Base-by-base conservation (phyloP, 2,888 invertebrate species). In the Drepanosiphum platanoidis region DNA sequence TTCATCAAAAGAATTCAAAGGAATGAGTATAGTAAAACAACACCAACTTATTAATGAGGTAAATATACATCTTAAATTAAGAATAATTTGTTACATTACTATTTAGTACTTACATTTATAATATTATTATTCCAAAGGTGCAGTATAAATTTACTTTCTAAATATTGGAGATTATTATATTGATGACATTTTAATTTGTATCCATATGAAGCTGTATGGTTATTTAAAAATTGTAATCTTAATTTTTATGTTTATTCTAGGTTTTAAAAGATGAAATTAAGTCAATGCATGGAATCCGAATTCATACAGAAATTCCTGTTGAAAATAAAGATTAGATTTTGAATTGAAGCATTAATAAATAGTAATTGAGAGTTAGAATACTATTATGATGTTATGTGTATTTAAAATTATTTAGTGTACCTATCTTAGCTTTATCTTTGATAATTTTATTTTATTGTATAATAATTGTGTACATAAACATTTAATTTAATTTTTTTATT, bases 211-310 rank as follows among this genome's bases (percentile, higher is more conserved):
- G 46, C 13, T 46, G 46, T 11, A 39, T 4, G 4, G 39, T 39
- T 58, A 7, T 58, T 58, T 58, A 58, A 58, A 22, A 15, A 58
- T 58, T 58, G 8, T 15, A 36, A 36, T 46, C 11, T 64, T 78
- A 78, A 66, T 77, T 61, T 27, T 78, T 39, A n/a, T 84, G 84
- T 86, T 86, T 80, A 86, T 89, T 89, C 75, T 88, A 92, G 91
- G 92, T 92, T 8, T 91, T 96, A 66, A 94, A 94, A 89, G 92
- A 92, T 88, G 94, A 96, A 90, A 95, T 96, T 87, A 94, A 94
- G 88, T 92, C 93, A 88, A 95, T 96, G 94, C 96, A 96, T 89
- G 96, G 96, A 13, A 91, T 96, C 81, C 92, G 95, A 87, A 95
- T 96, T 88, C 92, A 93, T 87, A 96, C 96, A 0, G 91, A 92